A percentile compares a stretch with the other conserved stretches of the same genome.
Evolutionary conservation across 2,888 invertebrate species (phyloP).

Genomic region (Danaus chrysippus): DNA sequence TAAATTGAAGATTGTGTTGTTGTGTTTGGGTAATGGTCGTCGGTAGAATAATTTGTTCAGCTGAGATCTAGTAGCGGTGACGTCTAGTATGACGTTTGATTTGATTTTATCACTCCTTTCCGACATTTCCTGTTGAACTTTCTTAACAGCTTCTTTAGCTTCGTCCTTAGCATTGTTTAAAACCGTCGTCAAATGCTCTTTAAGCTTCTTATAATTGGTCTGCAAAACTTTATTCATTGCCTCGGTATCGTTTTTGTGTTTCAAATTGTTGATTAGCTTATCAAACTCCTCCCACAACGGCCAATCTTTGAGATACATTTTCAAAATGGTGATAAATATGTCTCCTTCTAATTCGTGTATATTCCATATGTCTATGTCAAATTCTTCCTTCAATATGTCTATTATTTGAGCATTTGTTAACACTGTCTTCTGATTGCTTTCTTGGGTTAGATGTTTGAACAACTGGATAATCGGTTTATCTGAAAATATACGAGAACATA

Average conservation of each 20-base stretch:
- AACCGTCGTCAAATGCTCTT: constrained; percentile 46
- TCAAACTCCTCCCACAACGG: constrained; percentile 65
- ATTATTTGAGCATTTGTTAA: constrained; percentile 59
- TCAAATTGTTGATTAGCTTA: constrained; percentile 40
- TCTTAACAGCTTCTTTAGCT: constrained; percentile 38
- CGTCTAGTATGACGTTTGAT: constrained; percentile 43
- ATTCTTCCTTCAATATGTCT: constrained; percentile 54
- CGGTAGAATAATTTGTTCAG: constrained; percentile 45
- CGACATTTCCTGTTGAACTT: constrained; percentile 23
- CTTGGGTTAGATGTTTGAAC: constrained; percentile 48
- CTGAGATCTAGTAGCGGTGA: constrained; percentile 45
- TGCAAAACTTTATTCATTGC: constrained; percentile 43
- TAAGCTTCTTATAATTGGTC: constrained; percentile 49
- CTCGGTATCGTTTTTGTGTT: constrained; percentile 33
- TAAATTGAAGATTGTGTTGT: constrained; percentile 49
- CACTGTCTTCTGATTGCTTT: constrained; percentile 53
- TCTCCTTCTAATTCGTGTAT: constrained; percentile 54
- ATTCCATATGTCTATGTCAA: constrained; percentile 41
- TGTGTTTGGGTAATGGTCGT: constrained; percentile 37
- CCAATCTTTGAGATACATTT: constrained; percentile 64
- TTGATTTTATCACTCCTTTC: constrained; percentile 18
- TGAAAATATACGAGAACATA: constrained; percentile 31
- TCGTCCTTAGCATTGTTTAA: constrained; percentile 41
- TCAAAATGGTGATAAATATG: constrained; percentile 57
- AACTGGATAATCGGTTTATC: constrained; percentile 58